These are phyloP conservation scores for Anseranas semipalmata DNA, from an alignment of 2,113 vertebrate species.

Conservation along the genomic window DNA sequence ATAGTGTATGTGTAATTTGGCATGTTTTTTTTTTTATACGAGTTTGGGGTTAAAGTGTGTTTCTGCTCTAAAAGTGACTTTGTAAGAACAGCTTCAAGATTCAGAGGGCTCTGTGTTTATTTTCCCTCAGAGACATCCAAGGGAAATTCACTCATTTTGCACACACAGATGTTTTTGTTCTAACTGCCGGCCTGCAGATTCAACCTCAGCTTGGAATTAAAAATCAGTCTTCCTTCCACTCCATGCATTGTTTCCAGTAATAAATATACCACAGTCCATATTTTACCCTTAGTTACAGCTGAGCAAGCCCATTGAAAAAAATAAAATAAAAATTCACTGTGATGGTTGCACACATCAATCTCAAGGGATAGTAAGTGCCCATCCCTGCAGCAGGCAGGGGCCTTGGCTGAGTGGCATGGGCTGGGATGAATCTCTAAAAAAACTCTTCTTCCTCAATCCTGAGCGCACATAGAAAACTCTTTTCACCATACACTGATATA, in stretches of 20 bases:
- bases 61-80: constrained; percentile 1
- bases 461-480: background rate
- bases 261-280: background rate
- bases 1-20: constrained; percentile 21
- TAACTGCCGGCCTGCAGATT: background rate
- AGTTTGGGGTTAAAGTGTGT: constrained; percentile 12
- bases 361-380: background rate
- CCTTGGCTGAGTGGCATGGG: background rate
- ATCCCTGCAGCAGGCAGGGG: background rate
- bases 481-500: background rate
- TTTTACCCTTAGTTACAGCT: background rate
- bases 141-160: background rate
- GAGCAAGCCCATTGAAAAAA: background rate
- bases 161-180: background rate
- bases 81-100: background rate
- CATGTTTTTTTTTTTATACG: background rate
- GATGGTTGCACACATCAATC: background rate
- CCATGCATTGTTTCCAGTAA: background rate
- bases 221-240: background rate
- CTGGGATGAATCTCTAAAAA: background rate
- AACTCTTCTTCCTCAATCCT: background rate
- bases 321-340: background rate
- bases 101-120: background rate
- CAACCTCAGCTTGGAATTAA: background rate
- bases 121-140: background rate